phyloP scores from a whole-genome alignment of 2,797 vertebrate species.

The Amphiprion clarkii region DNA sequence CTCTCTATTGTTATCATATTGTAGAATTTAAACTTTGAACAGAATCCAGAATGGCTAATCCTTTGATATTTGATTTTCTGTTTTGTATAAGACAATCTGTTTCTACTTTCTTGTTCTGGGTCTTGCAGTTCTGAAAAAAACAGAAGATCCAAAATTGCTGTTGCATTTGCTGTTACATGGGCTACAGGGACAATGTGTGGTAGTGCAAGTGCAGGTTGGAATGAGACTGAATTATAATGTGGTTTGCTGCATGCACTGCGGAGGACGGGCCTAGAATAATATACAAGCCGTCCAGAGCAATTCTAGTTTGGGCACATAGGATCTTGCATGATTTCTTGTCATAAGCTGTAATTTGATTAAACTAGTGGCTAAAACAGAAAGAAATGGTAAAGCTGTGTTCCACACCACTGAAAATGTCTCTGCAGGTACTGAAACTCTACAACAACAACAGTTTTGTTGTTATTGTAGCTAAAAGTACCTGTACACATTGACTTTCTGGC shows the following conservation, averaged over 20 bases:
- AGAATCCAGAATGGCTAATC: neutral
- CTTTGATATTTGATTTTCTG: too few relatives aligned
- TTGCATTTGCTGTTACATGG: neutral
- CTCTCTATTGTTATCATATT: conserved; percentile 1
- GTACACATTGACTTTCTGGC: neutral
- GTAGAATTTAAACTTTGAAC: neutral
- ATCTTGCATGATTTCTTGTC: neutral
- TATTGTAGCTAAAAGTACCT: neutral
- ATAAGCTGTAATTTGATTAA: conserved; percentile 59
- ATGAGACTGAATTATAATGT: conserved; percentile 43
- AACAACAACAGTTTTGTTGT: neutral
- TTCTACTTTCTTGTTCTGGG: neutral
- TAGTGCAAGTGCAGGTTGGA: conserved; percentile 46
- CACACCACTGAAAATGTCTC: too few relatives aligned
- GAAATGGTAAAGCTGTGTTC: too few relatives aligned
- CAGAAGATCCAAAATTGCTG: neutral
- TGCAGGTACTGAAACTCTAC: neutral
- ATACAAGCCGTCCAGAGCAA: neutral
- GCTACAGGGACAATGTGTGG: conserved; percentile 35
- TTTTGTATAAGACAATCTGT: conserved; percentile 3
- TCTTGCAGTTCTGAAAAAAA: neutral
- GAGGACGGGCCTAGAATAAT: neutral
- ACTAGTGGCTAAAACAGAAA: conserved; percentile 39
- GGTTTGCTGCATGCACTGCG: conserved; percentile 20
- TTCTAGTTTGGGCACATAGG: conserved; percentile 15